phyloP scores from a whole-genome alignment of 2,113 vertebrate genomes.

The Petroica traversi region DNA sequence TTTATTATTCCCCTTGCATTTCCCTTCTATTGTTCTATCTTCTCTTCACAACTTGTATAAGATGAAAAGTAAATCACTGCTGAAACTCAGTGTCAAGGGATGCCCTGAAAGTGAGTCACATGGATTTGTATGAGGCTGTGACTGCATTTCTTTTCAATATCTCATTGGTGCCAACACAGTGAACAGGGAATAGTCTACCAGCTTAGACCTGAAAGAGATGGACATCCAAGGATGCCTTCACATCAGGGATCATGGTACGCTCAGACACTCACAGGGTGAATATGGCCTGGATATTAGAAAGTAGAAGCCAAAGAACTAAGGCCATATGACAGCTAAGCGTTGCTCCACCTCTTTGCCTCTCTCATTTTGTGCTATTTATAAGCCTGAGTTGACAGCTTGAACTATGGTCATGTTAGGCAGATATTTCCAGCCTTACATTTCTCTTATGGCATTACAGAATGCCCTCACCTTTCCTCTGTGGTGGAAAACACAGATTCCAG shows the following conservation, averaged over 20 bases:
- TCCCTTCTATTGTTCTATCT: neutral
- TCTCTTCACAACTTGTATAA: neutral
- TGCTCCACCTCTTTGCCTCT: neutral
- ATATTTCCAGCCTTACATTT: neutral
- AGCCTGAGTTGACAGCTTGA: neutral
- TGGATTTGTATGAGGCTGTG: neutral
- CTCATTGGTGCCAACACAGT: neutral
- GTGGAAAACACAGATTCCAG: neutral
- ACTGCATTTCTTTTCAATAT: neutral
- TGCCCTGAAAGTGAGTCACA: neutral
- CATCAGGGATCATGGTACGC: fast-evolving
- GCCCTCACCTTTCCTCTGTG: neutral
- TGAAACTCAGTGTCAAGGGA: neutral
- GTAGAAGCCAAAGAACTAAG: neutral
- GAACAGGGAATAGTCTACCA: neutral
- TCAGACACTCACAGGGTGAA: neutral
- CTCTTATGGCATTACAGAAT: neutral
- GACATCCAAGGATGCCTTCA: neutral
- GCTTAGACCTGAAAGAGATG: neutral
- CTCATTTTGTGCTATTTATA: neutral
- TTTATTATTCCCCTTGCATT: neutral
- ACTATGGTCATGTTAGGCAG: neutral
- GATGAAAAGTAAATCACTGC: neutral
- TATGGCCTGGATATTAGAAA: neutral
- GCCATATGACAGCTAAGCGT: neutral